phyloP scores from a whole-genome alignment of 2,113 vertebrate genomes.

The Lichenostomus cassidix region DNA sequence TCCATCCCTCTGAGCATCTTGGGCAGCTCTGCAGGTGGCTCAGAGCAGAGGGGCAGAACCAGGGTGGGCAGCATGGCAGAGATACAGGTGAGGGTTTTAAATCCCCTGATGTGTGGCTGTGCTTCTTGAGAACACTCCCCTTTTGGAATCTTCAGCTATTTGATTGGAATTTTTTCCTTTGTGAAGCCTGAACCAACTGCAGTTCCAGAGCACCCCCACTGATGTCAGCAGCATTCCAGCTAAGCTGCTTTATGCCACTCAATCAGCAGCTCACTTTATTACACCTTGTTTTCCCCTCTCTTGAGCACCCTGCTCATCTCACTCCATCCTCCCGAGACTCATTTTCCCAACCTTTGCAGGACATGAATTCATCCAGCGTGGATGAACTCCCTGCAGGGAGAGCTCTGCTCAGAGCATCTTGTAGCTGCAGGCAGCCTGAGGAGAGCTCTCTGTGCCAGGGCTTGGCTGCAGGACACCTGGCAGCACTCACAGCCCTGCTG shows the following conservation, averaged over 20 bases:
- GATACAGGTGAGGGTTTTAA: not conserved
- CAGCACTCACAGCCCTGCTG: not conserved
- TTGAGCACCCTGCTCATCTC: not conserved
- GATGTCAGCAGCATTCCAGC: conserved; percentile 11
- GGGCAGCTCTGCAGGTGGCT: not conserved
- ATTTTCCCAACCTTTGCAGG: not conserved
- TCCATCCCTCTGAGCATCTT: not conserved
- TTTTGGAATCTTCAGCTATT: not conserved
- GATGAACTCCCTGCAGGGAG: not conserved
- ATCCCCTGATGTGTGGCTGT: not conserved
- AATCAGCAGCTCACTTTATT: not conserved
- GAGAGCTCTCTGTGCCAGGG: not conserved
- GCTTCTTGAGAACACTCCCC: not conserved
- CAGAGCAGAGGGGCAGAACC: not conserved
- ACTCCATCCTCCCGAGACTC: not conserved
- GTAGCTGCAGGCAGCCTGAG: not conserved
- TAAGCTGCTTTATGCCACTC: not conserved
- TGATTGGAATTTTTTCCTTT: not conserved
- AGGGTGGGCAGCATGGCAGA: not conserved
- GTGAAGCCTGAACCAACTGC: not conserved
- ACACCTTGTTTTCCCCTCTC: not conserved
- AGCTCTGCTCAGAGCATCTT: not conserved
- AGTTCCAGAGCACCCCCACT: not conserved
- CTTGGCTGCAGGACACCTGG: not conserved
- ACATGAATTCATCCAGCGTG: not conserved